Evolutionary conservation across 2,888 invertebrate genomes (phyloP).

Genomic region (Gandaritis pyraliata): DNA sequence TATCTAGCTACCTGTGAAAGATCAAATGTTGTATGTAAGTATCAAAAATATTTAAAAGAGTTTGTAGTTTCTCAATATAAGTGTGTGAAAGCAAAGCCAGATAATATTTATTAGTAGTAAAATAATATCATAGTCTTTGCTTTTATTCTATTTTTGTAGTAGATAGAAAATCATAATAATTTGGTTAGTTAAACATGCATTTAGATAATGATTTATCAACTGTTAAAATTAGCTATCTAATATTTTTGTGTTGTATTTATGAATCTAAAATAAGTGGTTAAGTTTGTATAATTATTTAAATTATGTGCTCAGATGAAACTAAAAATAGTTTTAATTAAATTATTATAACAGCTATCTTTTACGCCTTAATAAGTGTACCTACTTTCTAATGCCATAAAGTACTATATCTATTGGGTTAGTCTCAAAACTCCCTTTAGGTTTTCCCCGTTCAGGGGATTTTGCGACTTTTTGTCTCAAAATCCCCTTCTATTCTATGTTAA

Average conservation of each 20-base stretch:
- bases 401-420: too few relatives aligned
- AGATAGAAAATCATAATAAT: neutral
- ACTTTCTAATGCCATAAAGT: too few relatives aligned
- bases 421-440: too few relatives aligned
- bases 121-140: too few relatives aligned
- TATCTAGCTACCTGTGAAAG: neutral
- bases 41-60: neutral
- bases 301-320: constrained; percentile 11
- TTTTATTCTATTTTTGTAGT: neutral
- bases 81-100: too few relatives aligned
- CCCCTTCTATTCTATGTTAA: too few relatives aligned
- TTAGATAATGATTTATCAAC: neutral
- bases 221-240: neutral
- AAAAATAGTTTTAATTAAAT: neutral
- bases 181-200: neutral
- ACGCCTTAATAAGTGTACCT: too few relatives aligned
- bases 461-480: too few relatives aligned
- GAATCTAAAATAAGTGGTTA: constrained; percentile 1
- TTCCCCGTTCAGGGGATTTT: too few relatives aligned
- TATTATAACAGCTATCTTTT: too few relatives aligned
- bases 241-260: neutral
- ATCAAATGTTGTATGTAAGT: neutral
- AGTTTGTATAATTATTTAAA: constrained; percentile 2
- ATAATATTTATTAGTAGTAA: too few relatives aligned
- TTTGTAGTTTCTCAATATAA: too few relatives aligned